A percentile compares a stretch with the other conserved stretches of the same genome.
These are phyloP conservation scores for Sericinus montela DNA, from an alignment of 2,888 invertebrate genomes.

Conservation along the genomic window DNA sequence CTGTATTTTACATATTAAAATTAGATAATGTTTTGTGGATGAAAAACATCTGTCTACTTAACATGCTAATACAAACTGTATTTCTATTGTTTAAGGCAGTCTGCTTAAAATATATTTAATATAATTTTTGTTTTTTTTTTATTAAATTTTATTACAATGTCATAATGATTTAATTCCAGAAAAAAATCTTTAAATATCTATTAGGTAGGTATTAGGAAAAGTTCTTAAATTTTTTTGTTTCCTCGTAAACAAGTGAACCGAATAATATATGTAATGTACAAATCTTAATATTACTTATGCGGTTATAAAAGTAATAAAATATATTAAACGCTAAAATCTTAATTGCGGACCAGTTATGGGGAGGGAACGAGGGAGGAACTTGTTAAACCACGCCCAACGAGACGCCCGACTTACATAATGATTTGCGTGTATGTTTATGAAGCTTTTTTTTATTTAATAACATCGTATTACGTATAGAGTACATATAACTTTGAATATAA, in stretches of 20 bases:
- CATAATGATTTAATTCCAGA: background rate
- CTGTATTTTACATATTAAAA: slow-evolving; percentile 8
- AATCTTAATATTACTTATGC: slow-evolving; percentile 29
- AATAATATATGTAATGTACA: slow-evolving; percentile 22
- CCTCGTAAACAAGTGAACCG: background rate
- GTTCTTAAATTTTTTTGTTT: no score
- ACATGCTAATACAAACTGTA: background rate
- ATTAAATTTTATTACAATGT: background rate
- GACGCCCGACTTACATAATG: slow-evolving; percentile 35
- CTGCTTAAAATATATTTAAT: background rate
- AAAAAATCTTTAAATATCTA: background rate
- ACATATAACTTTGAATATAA: no score
- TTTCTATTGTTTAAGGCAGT: background rate
- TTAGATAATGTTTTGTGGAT: background rate
- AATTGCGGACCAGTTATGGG: slow-evolving; percentile 53
- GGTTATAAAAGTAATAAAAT: slow-evolving; percentile 29
- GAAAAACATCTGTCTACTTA: slow-evolving; percentile 6
- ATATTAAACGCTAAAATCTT: slow-evolving; percentile 24
- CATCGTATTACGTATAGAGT: background rate
- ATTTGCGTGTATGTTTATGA: slow-evolving; percentile 16
- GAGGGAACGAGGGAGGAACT: slow-evolving; percentile 48
- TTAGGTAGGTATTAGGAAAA: no score
- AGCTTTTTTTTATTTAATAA: background rate
- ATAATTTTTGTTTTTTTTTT: background rate
- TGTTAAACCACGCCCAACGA: slow-evolving; percentile 46